phyloP scores from a whole-genome alignment of 1,140 invertebrate genomes.

The Eubasilissa regina region DNA sequence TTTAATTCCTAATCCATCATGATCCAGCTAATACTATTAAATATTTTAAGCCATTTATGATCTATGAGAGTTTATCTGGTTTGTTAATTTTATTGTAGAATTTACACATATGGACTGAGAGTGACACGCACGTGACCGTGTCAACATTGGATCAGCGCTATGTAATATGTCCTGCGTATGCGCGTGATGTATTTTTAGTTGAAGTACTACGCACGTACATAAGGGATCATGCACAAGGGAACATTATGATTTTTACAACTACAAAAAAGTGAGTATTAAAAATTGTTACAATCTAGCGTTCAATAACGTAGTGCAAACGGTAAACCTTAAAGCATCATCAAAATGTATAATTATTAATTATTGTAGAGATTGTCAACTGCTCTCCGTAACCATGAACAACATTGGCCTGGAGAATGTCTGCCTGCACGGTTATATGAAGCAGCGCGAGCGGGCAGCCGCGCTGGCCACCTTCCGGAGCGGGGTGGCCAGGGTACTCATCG shows the following conservation, averaged over 20 bases:
- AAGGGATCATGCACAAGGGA: slow-evolving; percentile 80
- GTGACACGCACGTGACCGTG: slow-evolving; percentile 83
- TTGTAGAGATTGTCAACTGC: slow-evolving; percentile 84
- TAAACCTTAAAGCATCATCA: not conserved
- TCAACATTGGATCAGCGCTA: slow-evolving; percentile 91
- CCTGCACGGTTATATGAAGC: slow-evolving; percentile 89
- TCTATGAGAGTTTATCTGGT: too few species aligned
- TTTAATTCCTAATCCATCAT: too few species aligned
- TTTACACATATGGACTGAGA: slow-evolving; percentile 78
- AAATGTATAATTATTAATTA: slow-evolving; percentile 52
- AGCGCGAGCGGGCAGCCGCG: slow-evolving; percentile 84
- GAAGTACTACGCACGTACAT: slow-evolving; percentile 88
- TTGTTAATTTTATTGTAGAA: slow-evolving; percentile 59
- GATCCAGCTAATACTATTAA: too few species aligned
- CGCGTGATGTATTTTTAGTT: slow-evolving; percentile 95
- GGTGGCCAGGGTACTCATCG: slow-evolving; percentile 88
- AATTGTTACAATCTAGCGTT: not conserved
- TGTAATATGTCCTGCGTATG: slow-evolving; percentile 89
- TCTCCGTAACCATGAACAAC: slow-evolving; percentile 89
- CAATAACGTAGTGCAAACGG: too few species aligned
- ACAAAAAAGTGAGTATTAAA: slow-evolving; percentile 87
- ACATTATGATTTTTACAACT: slow-evolving; percentile 94
- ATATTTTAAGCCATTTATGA: too few species aligned
- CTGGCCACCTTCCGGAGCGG: slow-evolving; percentile 91
- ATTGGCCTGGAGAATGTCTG: slow-evolving; percentile 91